These are phyloP conservation scores for Sitophilus oryzae DNA, from an alignment of 1,140 invertebrate genomes.

Conservation along the genomic window DNA sequence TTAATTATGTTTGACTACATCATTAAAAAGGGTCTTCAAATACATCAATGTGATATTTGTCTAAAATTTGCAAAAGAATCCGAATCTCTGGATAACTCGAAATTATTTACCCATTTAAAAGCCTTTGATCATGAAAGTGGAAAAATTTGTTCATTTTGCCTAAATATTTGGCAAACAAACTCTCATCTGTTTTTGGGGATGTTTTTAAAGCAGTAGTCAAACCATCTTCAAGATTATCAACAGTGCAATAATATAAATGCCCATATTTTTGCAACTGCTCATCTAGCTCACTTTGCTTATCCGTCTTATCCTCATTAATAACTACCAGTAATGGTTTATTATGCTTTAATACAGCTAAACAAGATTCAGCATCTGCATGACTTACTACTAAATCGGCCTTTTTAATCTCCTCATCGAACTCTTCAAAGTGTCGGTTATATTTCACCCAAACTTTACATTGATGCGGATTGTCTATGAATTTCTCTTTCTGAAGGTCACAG, in stretches of 20 bases:
- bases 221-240: constrained; percentile 53
- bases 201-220: constrained; percentile 50
- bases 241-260: constrained; percentile 70
- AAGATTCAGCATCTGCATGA: constrained; percentile 92
- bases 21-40: no score
- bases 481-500: no score
- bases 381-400: constrained; percentile 82
- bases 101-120: no score
- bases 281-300: constrained; percentile 91
- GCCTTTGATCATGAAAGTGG: no score
- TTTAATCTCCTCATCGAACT: constrained; percentile 62
- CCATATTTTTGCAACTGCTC: constrained; percentile 65
- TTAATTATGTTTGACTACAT: no score
- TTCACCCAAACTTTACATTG: no score
- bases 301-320: constrained; percentile 87
- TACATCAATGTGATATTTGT: no score
- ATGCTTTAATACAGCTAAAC: constrained; percentile 75
- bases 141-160: no score
- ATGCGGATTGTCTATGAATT: no score
- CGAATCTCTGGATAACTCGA: no score
- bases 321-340: constrained; percentile 83
- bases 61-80: no score
- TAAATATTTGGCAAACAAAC: no score
- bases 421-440: constrained; percentile 60
- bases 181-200: constrained; percentile 52